phyloP scores from a whole-genome alignment of 2,113 vertebrate genomes.

The Nanger granti region DNA sequence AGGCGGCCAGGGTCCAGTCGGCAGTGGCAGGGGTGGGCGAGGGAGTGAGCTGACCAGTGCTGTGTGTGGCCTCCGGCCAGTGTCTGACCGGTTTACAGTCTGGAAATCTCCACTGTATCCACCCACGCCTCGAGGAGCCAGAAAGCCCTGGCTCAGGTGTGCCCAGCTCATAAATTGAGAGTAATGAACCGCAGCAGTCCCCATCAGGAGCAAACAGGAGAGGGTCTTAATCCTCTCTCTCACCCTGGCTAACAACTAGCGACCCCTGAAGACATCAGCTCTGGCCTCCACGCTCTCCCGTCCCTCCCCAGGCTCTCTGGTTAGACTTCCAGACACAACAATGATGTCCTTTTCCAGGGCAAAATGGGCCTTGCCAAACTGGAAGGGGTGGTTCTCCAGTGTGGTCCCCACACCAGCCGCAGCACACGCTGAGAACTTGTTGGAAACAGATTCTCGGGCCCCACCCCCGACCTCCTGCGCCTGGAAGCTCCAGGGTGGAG shows the following conservation, averaged over 20 bases:
- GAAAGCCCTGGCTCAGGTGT: neutral
- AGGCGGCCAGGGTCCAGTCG: neutral
- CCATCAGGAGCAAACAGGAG: neutral
- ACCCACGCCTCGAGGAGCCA: neutral
- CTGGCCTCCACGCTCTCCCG: accelerated
- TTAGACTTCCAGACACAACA: neutral
- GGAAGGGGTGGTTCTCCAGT: neutral
- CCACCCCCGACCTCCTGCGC: accelerated
- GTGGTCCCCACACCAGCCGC: neutral
- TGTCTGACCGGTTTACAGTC: neutral
- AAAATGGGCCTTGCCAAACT: neutral
- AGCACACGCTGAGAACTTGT: neutral
- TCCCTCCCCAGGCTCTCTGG: accelerated
- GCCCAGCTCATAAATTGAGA: neutral
- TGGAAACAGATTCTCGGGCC: neutral
- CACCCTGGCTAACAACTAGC: accelerated
- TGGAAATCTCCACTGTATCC: neutral
- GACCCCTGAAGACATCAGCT: neutral
- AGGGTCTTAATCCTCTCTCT: neutral
- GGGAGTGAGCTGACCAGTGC: neutral
- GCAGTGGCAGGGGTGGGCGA: neutral
- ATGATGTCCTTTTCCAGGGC: neutral
- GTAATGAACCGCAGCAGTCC: neutral
- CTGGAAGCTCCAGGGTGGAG: neutral
- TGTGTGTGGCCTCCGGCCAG: too few relatives aligned